A percentile compares a stretch with the other conserved stretches of the same genome.
These are phyloP conservation scores for Dinoponera quadriceps DNA, from an alignment of 1,140 invertebrate genomes.

Conservation along the genomic window DNA sequence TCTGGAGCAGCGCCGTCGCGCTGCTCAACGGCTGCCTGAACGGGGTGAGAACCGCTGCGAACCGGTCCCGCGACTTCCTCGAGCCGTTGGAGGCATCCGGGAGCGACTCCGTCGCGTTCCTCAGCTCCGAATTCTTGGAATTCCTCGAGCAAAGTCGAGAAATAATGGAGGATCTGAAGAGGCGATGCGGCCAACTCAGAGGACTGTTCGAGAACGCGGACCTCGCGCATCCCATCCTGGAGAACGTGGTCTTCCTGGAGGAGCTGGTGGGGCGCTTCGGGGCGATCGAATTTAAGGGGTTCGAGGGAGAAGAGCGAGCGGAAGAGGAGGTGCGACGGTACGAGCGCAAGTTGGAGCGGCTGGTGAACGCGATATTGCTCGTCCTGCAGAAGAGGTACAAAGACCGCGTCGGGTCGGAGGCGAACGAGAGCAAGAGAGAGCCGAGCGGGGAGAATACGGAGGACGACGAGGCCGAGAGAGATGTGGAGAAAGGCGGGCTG, in stretches of 20 bases:
- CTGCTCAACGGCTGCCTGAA: constrained; percentile 79
- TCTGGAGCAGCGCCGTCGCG: constrained; percentile 84
- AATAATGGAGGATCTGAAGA: constrained; percentile 78
- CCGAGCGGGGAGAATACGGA: constrained; percentile 62
- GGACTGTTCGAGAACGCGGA: constrained; percentile 80
- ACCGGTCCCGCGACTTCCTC: constrained; percentile 83
- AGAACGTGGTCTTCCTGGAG: constrained; percentile 74
- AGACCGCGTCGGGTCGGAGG: constrained; percentile 76
- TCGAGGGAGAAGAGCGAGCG: constrained; percentile 30
- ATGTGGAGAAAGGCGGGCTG: constrained; percentile 82
- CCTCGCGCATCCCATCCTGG: constrained; percentile 77
- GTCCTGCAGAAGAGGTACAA: constrained; percentile 91
- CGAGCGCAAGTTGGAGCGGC: constrained; percentile 84
- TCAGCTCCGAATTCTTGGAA: constrained; percentile 81
- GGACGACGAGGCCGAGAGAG: constrained; percentile 81
- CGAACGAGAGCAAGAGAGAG: constrained; percentile 7
- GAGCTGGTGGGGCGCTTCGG: constrained; percentile 64
- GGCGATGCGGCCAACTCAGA: constrained; percentile 77
- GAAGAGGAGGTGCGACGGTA: constrained; percentile 71
- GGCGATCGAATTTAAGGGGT: constrained; percentile 27
- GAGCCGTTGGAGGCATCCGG: constrained; percentile 53
- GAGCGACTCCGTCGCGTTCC: constrained; percentile 71
- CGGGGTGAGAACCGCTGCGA: constrained; percentile 68
- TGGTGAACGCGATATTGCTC: constrained; percentile 88
- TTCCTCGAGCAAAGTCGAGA: constrained; percentile 76